Evolutionary conservation across 1,140 invertebrate genomes (phyloP).

Genomic region (Penaeus chinensis): DNA sequence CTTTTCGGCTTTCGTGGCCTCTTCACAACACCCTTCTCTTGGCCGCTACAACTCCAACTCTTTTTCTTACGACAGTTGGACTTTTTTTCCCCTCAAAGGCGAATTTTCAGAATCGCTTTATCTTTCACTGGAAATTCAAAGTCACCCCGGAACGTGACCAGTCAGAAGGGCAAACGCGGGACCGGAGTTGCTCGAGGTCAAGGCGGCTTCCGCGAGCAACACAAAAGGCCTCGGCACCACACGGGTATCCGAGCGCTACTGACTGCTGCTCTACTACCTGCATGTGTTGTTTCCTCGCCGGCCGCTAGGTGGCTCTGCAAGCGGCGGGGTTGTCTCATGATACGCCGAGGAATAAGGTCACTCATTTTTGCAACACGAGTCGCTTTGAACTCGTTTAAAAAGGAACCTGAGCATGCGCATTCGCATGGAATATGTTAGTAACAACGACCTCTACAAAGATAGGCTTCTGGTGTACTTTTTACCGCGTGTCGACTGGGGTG

Average conservation of each 20-base stretch:
- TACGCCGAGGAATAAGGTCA: constrained; percentile 50
- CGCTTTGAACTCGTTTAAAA: background rate
- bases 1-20: too few relatives aligned
- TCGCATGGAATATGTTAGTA: too few relatives aligned
- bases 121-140: background rate
- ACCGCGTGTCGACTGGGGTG: too few relatives aligned
- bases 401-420: background rate
- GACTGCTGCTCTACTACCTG: constrained; percentile 57
- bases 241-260: constrained; percentile 53
- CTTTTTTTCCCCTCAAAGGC: too few relatives aligned
- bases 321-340: constrained; percentile 48
- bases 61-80: too few relatives aligned
- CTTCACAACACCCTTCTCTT: too few relatives aligned
- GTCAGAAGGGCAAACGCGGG: constrained; percentile 5
- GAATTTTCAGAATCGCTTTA: background rate
- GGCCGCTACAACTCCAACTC: too few relatives aligned
- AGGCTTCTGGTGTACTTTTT: too few relatives aligned
- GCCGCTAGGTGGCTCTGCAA: constrained; percentile 47
- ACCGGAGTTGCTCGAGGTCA: constrained; percentile 39
- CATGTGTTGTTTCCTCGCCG: constrained; percentile 38
- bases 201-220: constrained; percentile 33
- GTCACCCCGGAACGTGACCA: background rate
- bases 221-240: constrained; percentile 45
- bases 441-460: background rate
- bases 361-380: constrained; percentile 30